Evolutionary conservation across 2,797 vertebrate species (phyloP).

Genomic region (Tachyglossus aculeatus): DNA sequence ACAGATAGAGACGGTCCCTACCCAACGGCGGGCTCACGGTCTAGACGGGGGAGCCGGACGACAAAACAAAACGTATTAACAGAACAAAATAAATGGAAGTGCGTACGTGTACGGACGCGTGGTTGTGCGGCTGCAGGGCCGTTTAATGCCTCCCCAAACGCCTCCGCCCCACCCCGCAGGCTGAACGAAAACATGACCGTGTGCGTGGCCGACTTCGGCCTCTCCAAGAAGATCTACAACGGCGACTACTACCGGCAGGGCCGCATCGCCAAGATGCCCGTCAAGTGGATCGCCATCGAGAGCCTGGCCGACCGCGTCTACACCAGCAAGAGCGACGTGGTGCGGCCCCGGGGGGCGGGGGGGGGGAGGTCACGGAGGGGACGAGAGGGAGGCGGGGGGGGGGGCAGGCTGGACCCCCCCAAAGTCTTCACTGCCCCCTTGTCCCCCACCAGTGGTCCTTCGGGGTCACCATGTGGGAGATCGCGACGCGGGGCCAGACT

Average conservation of each 20-base stretch:
- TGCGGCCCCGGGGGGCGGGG: slow-evolving; percentile 69
- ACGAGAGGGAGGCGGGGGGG: too few relatives aligned
- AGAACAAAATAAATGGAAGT: too few relatives aligned
- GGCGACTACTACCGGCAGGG: slow-evolving; percentile 94
- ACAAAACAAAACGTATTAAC: too few relatives aligned
- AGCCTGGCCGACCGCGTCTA: slow-evolving; percentile 91
- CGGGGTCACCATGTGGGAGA: slow-evolving; percentile 96
- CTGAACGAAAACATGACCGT: slow-evolving; percentile 94
- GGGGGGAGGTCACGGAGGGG: too few relatives aligned
- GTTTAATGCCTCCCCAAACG: too few relatives aligned
- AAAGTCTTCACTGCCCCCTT: not conserved
- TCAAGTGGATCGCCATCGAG: slow-evolving; percentile 95
- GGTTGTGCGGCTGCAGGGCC: too few relatives aligned
- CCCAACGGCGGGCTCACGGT: too few relatives aligned
- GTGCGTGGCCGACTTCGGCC: slow-evolving; percentile 91
- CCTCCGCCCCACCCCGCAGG: slow-evolving; percentile 65
- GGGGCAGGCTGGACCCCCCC: not conserved
- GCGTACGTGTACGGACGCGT: too few relatives aligned
- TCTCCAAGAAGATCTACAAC: slow-evolving; percentile 94
- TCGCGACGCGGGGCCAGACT: slow-evolving; percentile 90
- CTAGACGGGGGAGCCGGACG: too few relatives aligned
- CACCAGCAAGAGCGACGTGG: slow-evolving; percentile 93
- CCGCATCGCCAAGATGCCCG: slow-evolving; percentile 92
- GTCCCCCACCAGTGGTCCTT: slow-evolving; percentile 85
- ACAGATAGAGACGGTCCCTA: too few relatives aligned